Evolutionary conservation across 2,888 invertebrate genomes (phyloP), one percentile per base, ranked within the genome.

Genomic region (Lissonota sp.): DNA sequence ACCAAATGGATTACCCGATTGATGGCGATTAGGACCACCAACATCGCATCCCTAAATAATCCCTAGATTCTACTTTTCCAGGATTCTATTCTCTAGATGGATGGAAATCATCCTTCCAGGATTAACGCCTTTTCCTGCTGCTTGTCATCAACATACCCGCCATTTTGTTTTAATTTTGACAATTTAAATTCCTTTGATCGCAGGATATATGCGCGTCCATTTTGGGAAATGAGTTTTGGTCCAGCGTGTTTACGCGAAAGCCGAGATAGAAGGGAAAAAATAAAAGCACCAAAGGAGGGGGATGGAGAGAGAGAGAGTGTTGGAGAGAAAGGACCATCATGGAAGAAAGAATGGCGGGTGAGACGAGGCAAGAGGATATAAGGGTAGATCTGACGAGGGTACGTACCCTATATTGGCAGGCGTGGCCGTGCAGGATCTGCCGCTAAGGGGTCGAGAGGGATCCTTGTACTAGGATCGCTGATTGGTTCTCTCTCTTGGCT

Each of bases 361-460:
- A 85, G 82, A 84, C 67, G 75, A 83, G 75, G 73, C 44, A 53
- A 79, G 81, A 76, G 57, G 46, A 64, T 57, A 80, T 83, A 84
- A 85, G 84, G 86, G 85, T 86, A 83, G 85, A 79, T 84, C 84
- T 86, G 90, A 90, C 91, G 90, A 90, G 90, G 90, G 91, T 91
- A 89, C 87, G 86, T 89, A 90, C 88, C 89, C 88, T 91, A 90
- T 91, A 92, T 92, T 91, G 91, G 92, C 92, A 92, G 92, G 92
- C 92, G 92, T 92, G 92, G 92, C 90, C 88, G 90, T 83, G 75
- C 71, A 63, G 79, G 88, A 90, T 86, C 84, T 87, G 86, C 85
- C 85, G 14, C 60, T 69, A 79, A 86, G 87, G 90, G 90, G 87
- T 88, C 87, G 87, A 87, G 88, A 87, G 88, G 87, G 89, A 74